These are phyloP conservation scores for Bungarus multicinctus DNA, from an alignment of 2,113 vertebrate species.

Conservation along the genomic window DNA sequence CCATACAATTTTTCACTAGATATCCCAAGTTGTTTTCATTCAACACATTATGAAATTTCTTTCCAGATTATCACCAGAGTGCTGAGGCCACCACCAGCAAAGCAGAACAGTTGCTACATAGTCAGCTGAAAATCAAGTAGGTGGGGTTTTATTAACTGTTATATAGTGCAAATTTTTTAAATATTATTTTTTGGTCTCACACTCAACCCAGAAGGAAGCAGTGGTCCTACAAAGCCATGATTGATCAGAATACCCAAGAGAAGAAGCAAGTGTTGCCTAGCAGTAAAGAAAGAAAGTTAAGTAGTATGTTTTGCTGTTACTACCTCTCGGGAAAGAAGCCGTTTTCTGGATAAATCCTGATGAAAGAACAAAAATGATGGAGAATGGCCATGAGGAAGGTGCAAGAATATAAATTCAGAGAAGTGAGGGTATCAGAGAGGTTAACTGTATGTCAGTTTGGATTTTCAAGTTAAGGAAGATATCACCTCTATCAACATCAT, in stretches of 20 bases:
- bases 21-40: not conserved
- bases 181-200: not conserved
- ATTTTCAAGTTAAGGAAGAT: not conserved
- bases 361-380: conserved; percentile 71
- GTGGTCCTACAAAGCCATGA: conserved; percentile 30
- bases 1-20: not conserved
- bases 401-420: not conserved
- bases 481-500: not conserved
- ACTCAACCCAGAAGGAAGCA: not conserved
- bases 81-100: conserved; percentile 15
- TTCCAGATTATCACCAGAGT: not conserved
- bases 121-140: not conserved
- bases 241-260: conserved; percentile 6
- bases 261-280: conserved; percentile 10
- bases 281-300: conserved; percentile 64
- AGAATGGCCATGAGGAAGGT: conserved; percentile 65
- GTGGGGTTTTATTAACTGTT: not conserved
- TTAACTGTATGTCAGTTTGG: not conserved
- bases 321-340: conserved; percentile 88
- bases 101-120: conserved; percentile 4
- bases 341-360: conserved; percentile 88
- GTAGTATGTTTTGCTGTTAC: conserved; percentile 69
- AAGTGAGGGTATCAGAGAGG: conserved; percentile 41
- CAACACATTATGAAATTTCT: not conserved
- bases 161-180: not conserved